These are phyloP conservation scores for Lamproptera curius DNA, from an alignment of 2,888 invertebrate genomes.

Conservation along the genomic window DNA sequence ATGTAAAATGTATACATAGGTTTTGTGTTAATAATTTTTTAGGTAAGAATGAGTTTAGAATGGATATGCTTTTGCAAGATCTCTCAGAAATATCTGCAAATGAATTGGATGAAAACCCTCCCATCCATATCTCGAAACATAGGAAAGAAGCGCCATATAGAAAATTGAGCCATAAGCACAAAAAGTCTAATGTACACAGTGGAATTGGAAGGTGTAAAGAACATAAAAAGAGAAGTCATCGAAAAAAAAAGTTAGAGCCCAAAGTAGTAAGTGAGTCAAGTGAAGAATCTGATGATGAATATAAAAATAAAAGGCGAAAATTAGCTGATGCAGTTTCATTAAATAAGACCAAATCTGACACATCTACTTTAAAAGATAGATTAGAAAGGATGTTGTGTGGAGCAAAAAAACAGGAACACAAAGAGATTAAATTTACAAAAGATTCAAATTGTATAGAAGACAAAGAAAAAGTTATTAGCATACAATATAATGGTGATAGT, in stretches of 20 bases:
- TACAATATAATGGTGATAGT: background rate
- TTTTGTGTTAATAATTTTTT: conserved; percentile 29
- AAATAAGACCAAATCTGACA: conserved; percentile 50
- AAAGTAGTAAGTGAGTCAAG: conserved; percentile 52
- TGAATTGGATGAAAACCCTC: conserved; percentile 45
- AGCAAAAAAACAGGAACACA: conserved; percentile 30
- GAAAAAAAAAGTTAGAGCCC: conserved; percentile 40
- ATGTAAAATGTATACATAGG: conserved; percentile 4
- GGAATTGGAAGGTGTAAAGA: conserved; percentile 40
- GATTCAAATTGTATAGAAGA: background rate
- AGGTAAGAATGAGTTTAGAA: conserved; percentile 36
- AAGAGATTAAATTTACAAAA: conserved; percentile 16
- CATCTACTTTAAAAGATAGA: conserved; percentile 54
- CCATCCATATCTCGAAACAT: conserved; percentile 27
- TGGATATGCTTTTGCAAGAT: conserved; percentile 38
- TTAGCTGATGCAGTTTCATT: conserved; percentile 75
- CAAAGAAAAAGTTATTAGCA: background rate
- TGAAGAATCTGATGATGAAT: conserved; percentile 65
- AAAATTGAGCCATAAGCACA: conserved; percentile 43
- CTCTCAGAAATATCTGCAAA: conserved; percentile 55
- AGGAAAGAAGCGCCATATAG: conserved; percentile 35
- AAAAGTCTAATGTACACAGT: conserved; percentile 33
- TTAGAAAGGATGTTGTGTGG: conserved; percentile 58
- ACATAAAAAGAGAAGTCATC: conserved; percentile 40
- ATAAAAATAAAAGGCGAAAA: conserved; percentile 64